Conservation (phyloP, 2,113 vertebrate species). For the Sturnus vulgaris region DNA sequence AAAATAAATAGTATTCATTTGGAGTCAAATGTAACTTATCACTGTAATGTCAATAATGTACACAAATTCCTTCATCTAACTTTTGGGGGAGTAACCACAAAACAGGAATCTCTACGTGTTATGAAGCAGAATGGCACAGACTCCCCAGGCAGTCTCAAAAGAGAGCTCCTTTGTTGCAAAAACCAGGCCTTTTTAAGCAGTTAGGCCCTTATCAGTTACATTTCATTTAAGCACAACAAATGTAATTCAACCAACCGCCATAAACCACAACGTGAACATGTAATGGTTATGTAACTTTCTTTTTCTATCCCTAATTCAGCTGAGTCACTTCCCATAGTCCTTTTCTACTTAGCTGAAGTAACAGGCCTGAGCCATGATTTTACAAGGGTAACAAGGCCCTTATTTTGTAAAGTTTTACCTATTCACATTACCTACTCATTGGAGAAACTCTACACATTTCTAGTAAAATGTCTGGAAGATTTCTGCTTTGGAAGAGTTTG, state of each 20-base stretch:
- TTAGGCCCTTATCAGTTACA: not conserved
- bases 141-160: not conserved
- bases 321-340: not conserved
- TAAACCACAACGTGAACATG: not conserved
- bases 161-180: not conserved
- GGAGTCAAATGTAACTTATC: not conserved
- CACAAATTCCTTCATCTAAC: not conserved
- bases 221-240: not conserved
- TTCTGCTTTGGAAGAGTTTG: not conserved
- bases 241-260: not conserved
- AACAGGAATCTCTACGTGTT: not conserved
- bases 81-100: fast-evolving
- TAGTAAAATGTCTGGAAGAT: not conserved
- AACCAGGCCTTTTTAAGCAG: not conserved
- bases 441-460: not conserved
- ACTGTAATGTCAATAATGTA: not conserved
- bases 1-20: not conserved
- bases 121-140: not conserved
- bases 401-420: not conserved
- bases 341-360: not conserved
- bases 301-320: not conserved
- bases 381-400: not conserved
- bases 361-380: not conserved
- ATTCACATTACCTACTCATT: not conserved
- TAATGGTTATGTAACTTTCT: not conserved